Conservation (phyloP, 2,888 invertebrate genomes). For the Neoascia interrupta region DNA sequence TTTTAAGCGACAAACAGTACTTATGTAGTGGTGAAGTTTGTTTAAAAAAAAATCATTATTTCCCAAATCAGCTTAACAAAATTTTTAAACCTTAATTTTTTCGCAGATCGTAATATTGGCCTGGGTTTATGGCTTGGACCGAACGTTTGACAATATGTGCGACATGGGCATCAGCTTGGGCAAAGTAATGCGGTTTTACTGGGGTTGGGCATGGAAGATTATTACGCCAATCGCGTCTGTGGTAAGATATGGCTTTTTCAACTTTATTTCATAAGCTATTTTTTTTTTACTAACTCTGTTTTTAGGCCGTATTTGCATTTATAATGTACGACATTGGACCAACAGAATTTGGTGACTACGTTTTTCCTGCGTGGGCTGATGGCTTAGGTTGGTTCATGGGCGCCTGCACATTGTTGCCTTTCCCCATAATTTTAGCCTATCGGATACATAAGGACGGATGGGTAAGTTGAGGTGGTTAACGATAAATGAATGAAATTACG, state of each 20-base stretch:
- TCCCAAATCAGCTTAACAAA: too few relatives aligned
- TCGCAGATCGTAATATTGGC: conserved; percentile 82
- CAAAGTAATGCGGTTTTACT: conserved; percentile 82
- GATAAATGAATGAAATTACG: conserved; percentile 11
- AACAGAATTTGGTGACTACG: conserved; percentile 84
- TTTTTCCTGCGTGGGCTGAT: conserved; percentile 87
- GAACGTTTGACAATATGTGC: conserved; percentile 82
- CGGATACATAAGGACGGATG: conserved; percentile 73
- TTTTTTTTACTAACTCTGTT: conserved; percentile 34
- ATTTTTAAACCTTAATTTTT: too few relatives aligned
- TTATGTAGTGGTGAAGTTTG: too few relatives aligned
- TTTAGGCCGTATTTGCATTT: conserved; percentile 87
- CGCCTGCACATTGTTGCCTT: conserved; percentile 84
- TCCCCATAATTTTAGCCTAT: conserved; percentile 83
- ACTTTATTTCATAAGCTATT: background rate
- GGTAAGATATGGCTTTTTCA: conserved; percentile 81
- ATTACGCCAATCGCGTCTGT: conserved; percentile 85
- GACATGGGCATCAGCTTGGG: conserved; percentile 85
- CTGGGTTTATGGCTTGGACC: conserved; percentile 86
- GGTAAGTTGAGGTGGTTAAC: conserved; percentile 60
- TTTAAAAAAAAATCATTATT: too few relatives aligned
- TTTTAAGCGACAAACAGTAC: too few relatives aligned
- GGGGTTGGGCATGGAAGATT: conserved; percentile 87
- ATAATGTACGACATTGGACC: conserved; percentile 85
- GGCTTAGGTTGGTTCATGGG: conserved; percentile 87